Percentiles rank a stretch among this genome's conserved stretches.
These are phyloP conservation scores for Crotalus horridus DNA, from an alignment of 2,113 vertebrate genomes.

Conservation along the genomic window DNA sequence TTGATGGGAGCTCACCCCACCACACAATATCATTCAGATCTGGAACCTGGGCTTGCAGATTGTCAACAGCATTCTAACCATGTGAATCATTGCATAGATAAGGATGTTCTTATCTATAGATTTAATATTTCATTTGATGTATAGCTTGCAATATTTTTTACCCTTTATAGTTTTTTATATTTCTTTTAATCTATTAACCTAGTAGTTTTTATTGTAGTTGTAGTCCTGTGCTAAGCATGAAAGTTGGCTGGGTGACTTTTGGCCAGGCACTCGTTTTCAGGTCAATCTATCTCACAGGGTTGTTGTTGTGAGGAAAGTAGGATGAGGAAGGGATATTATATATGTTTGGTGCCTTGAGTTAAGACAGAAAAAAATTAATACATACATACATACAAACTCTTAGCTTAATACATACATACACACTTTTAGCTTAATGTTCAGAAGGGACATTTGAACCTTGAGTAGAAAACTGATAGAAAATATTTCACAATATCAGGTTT, in stretches of 20 bases:
- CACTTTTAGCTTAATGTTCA: neutral
- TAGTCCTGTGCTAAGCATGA: neutral
- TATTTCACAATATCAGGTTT: neutral
- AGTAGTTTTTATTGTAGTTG: neutral
- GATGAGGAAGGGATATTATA: too few relatives aligned
- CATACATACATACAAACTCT: neutral
- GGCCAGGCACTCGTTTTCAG: too few relatives aligned
- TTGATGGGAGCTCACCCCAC: too few relatives aligned
- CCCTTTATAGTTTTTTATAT: neutral
- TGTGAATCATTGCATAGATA: too few relatives aligned
- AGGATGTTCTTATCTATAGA: neutral
- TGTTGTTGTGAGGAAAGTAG: too few relatives aligned
- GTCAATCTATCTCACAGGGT: too few relatives aligned
- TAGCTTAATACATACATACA: neutral
- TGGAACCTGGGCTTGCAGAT: too few relatives aligned
- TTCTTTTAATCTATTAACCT: neutral
- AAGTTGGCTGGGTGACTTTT: neutral
- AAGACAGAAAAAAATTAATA: neutral
- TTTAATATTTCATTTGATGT: neutral
- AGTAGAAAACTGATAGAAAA: neutral
- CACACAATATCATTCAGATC: too few relatives aligned
- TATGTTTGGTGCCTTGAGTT: neutral
- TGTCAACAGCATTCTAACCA: too few relatives aligned
- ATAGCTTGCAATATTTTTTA: neutral
- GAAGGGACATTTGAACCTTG: neutral